Base-by-base conservation (phyloP, 2,888 invertebrate species). In the Andrena trimmerana region DNA sequence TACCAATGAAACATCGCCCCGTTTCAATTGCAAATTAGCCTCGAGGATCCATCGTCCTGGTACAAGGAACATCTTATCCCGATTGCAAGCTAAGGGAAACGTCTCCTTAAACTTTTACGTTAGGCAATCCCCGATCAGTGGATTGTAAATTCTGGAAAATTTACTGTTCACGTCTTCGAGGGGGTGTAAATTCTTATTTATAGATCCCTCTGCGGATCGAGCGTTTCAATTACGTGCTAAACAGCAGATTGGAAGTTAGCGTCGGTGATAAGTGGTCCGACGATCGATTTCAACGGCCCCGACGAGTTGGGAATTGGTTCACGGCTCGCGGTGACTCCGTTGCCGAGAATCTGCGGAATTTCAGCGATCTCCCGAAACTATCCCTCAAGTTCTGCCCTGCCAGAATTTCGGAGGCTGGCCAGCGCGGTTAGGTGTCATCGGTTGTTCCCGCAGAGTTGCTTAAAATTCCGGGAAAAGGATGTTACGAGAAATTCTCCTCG, bases 281-380 rank as follows among this genome's bases (percentile, higher is more conserved):
- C 59, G 48, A 50, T 74, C 33, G 59, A 50, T 75, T 60, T 68
- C 7, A 52, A 27, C 62, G 33, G 27, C 52, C 57, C 20, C 29
- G 62, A 24, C 62, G 65, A 66, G 65, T 59, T 57, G 70, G 36
- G 57, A 73, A 65, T 73, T 73, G 65, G 33, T 65, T 65, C 54
- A 27, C 63, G 52, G 69, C 69, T 54, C 69, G 29, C 29, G 31
- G 60, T 29, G 52, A 48, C 57, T 62, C 31, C 6, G 1, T 42
- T 7, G n/a, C 20, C 29, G 54, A 29, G 70, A 66, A 76, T 75
- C 36, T 59, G 62, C 2, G 81, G 81, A 74, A 85, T 78, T 63
- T 69, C 13, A 36, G 57, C 77, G 68, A 80, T 75, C 60, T 54
- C 42, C n/a, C n/a, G 65, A n/a, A 81, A 81, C 81, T 78, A 74